Percentiles rank a stretch among this genome's conserved stretches.
phyloP scores from a whole-genome alignment of 2,113 vertebrate species.

The Ursus arctos region DNA sequence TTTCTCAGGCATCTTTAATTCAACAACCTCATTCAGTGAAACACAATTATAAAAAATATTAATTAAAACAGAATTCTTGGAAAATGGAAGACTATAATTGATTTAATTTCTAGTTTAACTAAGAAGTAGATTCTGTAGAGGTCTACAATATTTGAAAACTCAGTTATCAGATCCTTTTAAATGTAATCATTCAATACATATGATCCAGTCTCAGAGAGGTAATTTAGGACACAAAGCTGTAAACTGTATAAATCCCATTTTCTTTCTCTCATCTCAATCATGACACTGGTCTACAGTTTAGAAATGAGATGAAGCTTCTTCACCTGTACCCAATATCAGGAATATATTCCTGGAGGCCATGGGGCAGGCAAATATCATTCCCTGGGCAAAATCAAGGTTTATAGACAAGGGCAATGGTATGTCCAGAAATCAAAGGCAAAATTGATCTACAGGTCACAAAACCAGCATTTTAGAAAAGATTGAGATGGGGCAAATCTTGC shows the following conservation, averaged over 20 bases:
- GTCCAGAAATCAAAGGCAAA: background rate
- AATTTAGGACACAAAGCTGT: background rate
- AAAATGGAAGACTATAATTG: background rate
- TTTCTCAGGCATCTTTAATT: slow-evolving; percentile 12
- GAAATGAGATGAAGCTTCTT: background rate
- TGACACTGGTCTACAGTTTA: background rate
- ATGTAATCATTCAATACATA: background rate
- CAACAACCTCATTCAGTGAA: background rate
- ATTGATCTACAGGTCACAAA: background rate
- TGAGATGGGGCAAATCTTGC: background rate
- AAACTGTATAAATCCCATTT: background rate
- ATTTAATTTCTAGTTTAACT: slow-evolving; percentile 37
- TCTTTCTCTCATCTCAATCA: background rate
- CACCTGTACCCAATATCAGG: background rate
- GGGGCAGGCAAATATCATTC: background rate
- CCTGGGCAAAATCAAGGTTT: background rate
- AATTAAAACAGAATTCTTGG: background rate
- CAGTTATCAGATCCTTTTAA: background rate
- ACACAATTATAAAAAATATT: background rate
- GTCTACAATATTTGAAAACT: background rate
- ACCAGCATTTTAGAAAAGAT: background rate
- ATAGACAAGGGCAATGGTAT: background rate
- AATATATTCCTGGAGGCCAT: background rate
- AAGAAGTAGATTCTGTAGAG: background rate
- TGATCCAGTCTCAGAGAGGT: background rate